Evolutionary conservation across 2,888 invertebrate genomes (phyloP).

Genomic region (Vannuccia rotundouncinata): DNA sequence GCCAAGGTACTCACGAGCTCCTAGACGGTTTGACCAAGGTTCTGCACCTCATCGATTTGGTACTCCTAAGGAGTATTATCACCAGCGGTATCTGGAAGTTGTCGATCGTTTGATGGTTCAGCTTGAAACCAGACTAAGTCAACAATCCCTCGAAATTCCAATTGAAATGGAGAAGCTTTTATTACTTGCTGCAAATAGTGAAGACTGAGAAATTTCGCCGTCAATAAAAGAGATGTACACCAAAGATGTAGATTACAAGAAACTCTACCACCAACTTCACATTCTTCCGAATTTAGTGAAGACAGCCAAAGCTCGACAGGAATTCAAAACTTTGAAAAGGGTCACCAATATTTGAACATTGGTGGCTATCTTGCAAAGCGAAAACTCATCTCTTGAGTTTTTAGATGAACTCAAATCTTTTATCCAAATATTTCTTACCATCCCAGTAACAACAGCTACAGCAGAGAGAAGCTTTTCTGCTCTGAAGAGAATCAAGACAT

Average conservation of each 20-base stretch:
- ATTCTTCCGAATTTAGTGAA: neutral
- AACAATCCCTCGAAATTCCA: neutral
- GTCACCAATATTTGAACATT: neutral
- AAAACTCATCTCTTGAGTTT: neutral
- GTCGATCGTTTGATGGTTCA: neutral
- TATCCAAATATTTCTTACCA: conserved; percentile 20
- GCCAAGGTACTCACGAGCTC: neutral
- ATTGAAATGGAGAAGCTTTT: neutral
- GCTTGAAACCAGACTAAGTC: neutral
- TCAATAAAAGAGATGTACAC: neutral
- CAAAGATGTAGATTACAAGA: neutral
- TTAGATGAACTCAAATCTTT: neutral
- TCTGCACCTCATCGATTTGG: neutral
- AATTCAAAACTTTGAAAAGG: neutral
- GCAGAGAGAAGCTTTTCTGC: conserved; percentile 19
- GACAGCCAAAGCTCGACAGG: neutral
- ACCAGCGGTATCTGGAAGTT: neutral
- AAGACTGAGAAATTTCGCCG: neutral
- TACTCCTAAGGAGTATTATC: neutral
- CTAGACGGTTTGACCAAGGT: neutral
- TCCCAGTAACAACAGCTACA: neutral
- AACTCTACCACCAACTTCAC: neutral
- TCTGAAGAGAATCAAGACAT: neutral
- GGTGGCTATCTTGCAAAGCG: neutral
- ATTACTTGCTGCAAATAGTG: neutral